Base-by-base conservation (phyloP, 1,140 invertebrate species). In the Drosophila subpulchrella region DNA sequence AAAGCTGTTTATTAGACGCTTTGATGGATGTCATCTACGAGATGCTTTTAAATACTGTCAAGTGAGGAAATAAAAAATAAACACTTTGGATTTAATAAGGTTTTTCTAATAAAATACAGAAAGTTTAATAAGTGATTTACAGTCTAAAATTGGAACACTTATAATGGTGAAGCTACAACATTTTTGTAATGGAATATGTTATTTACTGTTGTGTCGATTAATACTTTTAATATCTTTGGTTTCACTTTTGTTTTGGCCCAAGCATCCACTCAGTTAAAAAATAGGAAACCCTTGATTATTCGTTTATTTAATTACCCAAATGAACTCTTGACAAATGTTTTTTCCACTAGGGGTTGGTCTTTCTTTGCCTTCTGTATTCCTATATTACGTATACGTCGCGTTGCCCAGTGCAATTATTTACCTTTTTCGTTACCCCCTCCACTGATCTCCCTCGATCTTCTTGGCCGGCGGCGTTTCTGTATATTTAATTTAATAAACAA, bases 351-450 rank as follows among this genome's bases (percentile, higher is more conserved):
- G n/a, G 47, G 32, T 39, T 15, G 20, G 58, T 24, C 24, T 30
- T n/a, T 24, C 24, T 30, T n/a, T 6, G 1, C 27, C 17, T 32
- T 27, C 8, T 15, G 6, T 8, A n/a, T 20, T 30, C 2, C 4
- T 15, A 15, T 17, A 73, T 77, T 76, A 76, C 73, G 63, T 70
- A 75, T 72, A 65, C 60, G 60, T 41, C 39, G 60, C 50, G 60
- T 78, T 72, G 57, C 50, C 41, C 71, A 6, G 24, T 59, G 46
- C 54, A 55, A 80, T 75, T 70, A 80, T 54, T 68, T 71, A 71
- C 20, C 20, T 20, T 62, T 30, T 36, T 34, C 8, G 36, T 34
- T 50, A 42, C 39, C n/a, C 44, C 11, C 32, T 27, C 15, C 17
- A 20, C 50, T 46, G 27, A 34, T n/a, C n/a, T n/a, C 20, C 42